Conservation (phyloP, 2,797 vertebrate species). For the Amniataba percoides region DNA sequence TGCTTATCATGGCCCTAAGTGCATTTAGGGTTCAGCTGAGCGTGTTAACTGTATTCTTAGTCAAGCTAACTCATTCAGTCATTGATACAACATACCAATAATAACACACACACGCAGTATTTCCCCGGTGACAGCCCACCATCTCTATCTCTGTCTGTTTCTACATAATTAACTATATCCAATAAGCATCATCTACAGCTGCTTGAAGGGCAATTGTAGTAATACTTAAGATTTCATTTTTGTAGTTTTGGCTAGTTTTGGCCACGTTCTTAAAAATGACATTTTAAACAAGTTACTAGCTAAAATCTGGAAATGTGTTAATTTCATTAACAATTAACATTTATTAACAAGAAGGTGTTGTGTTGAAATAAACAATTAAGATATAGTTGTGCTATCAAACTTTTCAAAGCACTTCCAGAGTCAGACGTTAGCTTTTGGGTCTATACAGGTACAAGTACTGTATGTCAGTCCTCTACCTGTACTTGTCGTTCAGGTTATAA, state of each 20-base stretch:
- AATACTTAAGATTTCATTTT: not conserved
- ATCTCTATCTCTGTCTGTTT: constrained; percentile 29
- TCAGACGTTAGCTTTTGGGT: not conserved
- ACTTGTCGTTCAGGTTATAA: not conserved
- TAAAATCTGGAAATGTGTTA: constrained; percentile 14
- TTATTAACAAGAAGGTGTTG: not conserved
- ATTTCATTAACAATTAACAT: too few relatives aligned
- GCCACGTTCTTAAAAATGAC: not conserved
- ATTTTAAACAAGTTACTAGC: not conserved
- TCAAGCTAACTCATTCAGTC: constrained; percentile 54
- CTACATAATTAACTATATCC: constrained; percentile 37
- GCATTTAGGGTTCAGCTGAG: constrained; percentile 67
- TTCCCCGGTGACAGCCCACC: constrained; percentile 36
- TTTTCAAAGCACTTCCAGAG: not conserved
- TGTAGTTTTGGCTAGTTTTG: constrained; percentile 11
- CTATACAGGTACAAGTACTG: not conserved
- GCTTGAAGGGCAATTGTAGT: constrained; percentile 27
- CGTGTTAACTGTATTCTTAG: constrained; percentile 64
- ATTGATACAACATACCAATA: constrained; percentile 44
- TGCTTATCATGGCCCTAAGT: constrained; percentile 65
- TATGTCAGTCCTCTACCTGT: not conserved
- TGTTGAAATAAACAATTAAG: too few relatives aligned
- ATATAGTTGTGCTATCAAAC: not conserved
- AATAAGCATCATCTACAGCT: constrained; percentile 31
- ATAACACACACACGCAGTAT: constrained; percentile 13